A percentile compares a stretch with the other conserved stretches of the same genome.
Evolutionary conservation across 2,113 vertebrate species (phyloP).

Genomic region (Nothobranchius kuhntae): DNA sequence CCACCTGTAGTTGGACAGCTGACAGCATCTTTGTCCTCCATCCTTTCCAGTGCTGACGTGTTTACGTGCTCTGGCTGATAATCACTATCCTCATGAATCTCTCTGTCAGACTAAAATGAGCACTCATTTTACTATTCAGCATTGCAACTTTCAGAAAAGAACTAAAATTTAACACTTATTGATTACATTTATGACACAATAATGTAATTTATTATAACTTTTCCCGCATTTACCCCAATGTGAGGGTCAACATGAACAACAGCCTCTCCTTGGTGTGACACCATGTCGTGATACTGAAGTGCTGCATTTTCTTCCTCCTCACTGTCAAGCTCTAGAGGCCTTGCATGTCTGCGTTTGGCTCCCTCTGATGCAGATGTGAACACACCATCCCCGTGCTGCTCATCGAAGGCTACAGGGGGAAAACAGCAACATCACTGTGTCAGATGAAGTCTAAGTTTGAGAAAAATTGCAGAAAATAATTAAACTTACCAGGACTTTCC

Average conservation of each 20-base stretch:
- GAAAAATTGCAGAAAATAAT: neutral
- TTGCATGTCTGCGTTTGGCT: conserved; percentile 85
- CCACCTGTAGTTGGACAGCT: conserved; percentile 71
- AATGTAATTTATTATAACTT: neutral
- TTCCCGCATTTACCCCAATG: conserved; percentile 70
- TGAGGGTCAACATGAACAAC: conserved; percentile 62
- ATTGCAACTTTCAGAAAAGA: neutral
- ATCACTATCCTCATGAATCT: conserved; percentile 1
- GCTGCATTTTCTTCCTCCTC: conserved; percentile 80
- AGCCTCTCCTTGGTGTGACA: conserved; percentile 78
- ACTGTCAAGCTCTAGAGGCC: conserved; percentile 89
- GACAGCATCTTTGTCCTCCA: conserved; percentile 51
- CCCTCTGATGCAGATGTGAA: conserved; percentile 68
- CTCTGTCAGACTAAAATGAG: conserved; percentile 41
- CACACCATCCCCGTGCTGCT: conserved; percentile 73
- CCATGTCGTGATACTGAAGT: conserved; percentile 68
- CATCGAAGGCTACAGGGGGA: conserved; percentile 67
- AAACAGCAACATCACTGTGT: neutral
- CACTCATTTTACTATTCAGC: neutral
- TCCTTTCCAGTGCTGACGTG: conserved; percentile 8
- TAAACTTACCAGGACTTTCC: conserved; percentile 59
- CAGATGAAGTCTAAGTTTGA: neutral
- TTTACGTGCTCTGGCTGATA: conserved; percentile 28
- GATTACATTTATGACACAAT: neutral
- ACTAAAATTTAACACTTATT: no score